Conservation (phyloP, 2,797 vertebrate species). For the Chaunax sp. region DNA sequence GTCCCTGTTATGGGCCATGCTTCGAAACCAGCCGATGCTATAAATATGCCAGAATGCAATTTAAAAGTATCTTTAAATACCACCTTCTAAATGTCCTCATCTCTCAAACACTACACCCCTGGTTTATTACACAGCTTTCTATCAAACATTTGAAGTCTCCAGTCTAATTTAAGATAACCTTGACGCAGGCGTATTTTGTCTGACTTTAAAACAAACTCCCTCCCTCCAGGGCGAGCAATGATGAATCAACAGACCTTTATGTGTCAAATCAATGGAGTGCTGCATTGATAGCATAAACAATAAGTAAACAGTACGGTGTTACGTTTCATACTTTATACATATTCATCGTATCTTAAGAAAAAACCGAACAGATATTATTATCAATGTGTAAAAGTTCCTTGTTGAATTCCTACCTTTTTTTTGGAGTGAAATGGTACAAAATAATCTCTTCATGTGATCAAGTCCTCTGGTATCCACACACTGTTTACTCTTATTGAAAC, state of each 20-base stretch:
- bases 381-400: not conserved
- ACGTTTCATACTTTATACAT: not conserved
- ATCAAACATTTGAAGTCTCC: slow-evolving; percentile 7
- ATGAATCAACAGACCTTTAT: not conserved
- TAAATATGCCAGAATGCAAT: slow-evolving; percentile 16
- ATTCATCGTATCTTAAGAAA: not conserved
- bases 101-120: slow-evolving; percentile 6
- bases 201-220: not conserved
- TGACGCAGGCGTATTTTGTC: slow-evolving; percentile 11
- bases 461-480: slow-evolving; percentile 50
- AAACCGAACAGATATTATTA: too few relatives aligned
- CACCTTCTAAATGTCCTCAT: slow-evolving; percentile 5
- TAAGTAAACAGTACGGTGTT: not conserved
- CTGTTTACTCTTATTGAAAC: slow-evolving; percentile 59
- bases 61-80: slow-evolving; percentile 9
- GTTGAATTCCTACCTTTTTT: slow-evolving; percentile 21
- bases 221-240: not conserved
- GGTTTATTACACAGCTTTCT: not conserved
- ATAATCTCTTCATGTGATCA: slow-evolving; percentile 42
- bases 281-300: too few relatives aligned
- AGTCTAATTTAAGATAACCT: slow-evolving; percentile 15
- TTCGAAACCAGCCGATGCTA: not conserved
- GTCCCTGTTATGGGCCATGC: not conserved
- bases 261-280: slow-evolving; percentile 12
- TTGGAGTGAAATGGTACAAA: slow-evolving; percentile 9